Evolutionary conservation across 2,113 vertebrate species (phyloP).

Genomic region (Dendropsophus ebraccatus): DNA sequence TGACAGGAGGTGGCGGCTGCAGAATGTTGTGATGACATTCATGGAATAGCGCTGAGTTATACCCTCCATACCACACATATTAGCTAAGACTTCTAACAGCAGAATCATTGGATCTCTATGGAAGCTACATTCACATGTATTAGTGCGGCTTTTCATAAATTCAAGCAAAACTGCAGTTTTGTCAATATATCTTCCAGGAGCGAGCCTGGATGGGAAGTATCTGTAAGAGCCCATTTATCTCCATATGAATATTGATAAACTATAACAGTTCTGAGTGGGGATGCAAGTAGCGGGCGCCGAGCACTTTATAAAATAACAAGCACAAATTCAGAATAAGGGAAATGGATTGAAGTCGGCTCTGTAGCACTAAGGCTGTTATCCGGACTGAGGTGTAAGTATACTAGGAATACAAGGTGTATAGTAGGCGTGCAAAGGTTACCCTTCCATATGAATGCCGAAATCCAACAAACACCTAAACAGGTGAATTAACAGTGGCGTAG

Average conservation of each 20-base stretch:
- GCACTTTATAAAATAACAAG: background rate
- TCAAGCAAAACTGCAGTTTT: background rate
- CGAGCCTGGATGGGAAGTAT: background rate
- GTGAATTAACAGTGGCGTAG: too few species aligned
- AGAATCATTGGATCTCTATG: background rate
- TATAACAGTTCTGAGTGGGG: background rate
- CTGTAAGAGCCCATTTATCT: constrained; percentile 7
- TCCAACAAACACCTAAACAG: too few species aligned
- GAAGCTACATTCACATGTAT: background rate
- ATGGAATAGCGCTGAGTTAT: background rate
- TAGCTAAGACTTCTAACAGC: background rate
- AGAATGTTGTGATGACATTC: background rate
- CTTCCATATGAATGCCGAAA: too few species aligned
- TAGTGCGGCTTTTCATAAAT: background rate
- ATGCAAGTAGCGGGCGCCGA: background rate
- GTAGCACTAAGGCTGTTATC: background rate
- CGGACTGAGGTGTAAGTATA: background rate
- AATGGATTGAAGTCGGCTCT: background rate
- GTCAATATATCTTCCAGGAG: background rate
- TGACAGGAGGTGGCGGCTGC: background rate
- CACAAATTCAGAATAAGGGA: background rate
- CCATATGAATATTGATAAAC: constrained; percentile 10
- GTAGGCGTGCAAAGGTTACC: background rate
- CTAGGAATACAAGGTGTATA: background rate
- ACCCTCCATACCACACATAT: background rate